phyloP scores from a whole-genome alignment of 1,140 invertebrate genomes.

The Hycleus phaleratus region DNA sequence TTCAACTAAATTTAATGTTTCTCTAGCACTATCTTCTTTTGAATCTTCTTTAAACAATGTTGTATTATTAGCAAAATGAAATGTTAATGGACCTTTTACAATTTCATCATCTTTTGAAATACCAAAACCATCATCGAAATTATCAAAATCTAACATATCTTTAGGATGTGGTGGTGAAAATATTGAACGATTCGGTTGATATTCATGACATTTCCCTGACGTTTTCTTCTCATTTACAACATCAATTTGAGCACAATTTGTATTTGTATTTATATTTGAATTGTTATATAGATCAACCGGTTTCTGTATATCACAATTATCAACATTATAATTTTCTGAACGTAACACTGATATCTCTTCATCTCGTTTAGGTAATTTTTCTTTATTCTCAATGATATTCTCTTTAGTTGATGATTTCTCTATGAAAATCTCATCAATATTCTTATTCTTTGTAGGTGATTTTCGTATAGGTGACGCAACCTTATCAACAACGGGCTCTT shows the following conservation, averaged over 20 bases:
- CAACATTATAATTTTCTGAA: slow-evolving; percentile 1
- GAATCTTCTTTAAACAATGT: slow-evolving; percentile 68
- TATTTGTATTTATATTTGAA: slow-evolving; percentile 3
- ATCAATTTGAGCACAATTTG: slow-evolving; percentile 1
- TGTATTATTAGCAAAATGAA: slow-evolving; percentile 50
- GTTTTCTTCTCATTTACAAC: slow-evolving; percentile 3
- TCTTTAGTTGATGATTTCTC: slow-evolving; percentile 23
- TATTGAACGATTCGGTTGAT: slow-evolving; percentile 47
- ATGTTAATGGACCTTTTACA: slow-evolving; percentile 51
- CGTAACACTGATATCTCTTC: slow-evolving; percentile 16
- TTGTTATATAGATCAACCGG: neutral
- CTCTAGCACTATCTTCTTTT: slow-evolving; percentile 66
- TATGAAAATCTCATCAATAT: slow-evolving; percentile 29
- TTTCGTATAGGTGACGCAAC: slow-evolving; percentile 23
- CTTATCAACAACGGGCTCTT: slow-evolving; percentile 21
- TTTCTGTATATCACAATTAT: neutral
- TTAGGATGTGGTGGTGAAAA: slow-evolving; percentile 60
- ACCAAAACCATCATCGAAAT: slow-evolving; percentile 57
- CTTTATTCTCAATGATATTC: slow-evolving; percentile 17
- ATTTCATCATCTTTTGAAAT: slow-evolving; percentile 54
- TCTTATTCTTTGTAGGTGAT: slow-evolving; percentile 21
- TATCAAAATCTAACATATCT: slow-evolving; percentile 58
- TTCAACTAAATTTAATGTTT: slow-evolving; percentile 70
- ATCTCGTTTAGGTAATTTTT: slow-evolving; percentile 12
- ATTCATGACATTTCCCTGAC: slow-evolving; percentile 16